Evolutionary conservation across 64 coral and sea anemone species (phyloP), one percentile per base, ranked within the genome.

Genomic region (Dendronephthya gigantea): DNA sequence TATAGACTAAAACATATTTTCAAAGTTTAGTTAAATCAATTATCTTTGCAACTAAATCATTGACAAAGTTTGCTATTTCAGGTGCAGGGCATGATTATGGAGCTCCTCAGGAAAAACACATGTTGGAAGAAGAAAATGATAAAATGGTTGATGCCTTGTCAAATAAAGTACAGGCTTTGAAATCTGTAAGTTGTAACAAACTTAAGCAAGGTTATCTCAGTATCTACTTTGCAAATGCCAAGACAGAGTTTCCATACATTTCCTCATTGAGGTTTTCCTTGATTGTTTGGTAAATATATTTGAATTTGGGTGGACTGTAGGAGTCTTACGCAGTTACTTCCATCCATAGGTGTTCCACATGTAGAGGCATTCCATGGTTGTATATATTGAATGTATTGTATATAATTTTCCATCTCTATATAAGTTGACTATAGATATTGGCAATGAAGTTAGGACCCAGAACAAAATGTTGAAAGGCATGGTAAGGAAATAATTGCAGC

Each of bases 401-500:
- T 13, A 84, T 34, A 56, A 83, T 29, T 68, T 52, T 87, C 17
- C 31, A 82, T 59, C n/a, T 84, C 70, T 88, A 11, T 86, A 84
- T 11, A 75, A 97, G 94, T 91, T 97, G 4, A 90, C 94, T 89
- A 97, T 97, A 86, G 94, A 97, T 85, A 97, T 97, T 84, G 94
- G 94, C 27, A 86, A 97, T 82, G 94, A 97, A 89, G 94, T 97
- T 27, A 90, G 87, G 47, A 86, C 87, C 34, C 94, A 97, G 86
- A 97, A 97, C 82, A 90, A 87, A 32, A 35, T 97, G 83, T 74
- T 97, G 0, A 81, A 49, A 45, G 89, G 93, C 74, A 97, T 97
- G 94, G 94, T 97, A 35, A 84, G 91, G 83, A 3, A 48, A 50
- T 1, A n/a, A n/a, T n/a, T n/a, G n/a, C n/a, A n/a, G n/a, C n/a